Evolutionary conservation across 2,888 invertebrate species (phyloP), one percentile per base, ranked within the genome.

Genomic region (Acronicta aceris): DNA sequence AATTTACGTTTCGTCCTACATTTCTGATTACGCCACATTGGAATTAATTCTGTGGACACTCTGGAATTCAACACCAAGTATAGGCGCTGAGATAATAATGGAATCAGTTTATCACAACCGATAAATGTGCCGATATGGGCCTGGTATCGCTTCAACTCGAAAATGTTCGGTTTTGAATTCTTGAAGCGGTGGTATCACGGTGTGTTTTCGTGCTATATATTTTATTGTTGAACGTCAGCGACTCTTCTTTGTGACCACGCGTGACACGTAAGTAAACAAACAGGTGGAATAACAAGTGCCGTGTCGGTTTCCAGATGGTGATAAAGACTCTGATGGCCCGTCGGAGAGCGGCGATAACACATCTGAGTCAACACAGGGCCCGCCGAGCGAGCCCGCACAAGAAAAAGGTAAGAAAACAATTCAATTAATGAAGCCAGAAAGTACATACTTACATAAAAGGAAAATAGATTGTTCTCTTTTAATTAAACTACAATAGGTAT

Each of bases 271-370:
- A 62, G 78, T 80, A 78, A 81, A 81, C 79, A 83, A 64, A 76
- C 75, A 75, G 77, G 71, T 76, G 77, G 70, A 74, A 70, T 81
- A 74, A 79, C 76, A 66, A 64, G 76, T 76, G 78, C 52, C 79
- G 65, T 76, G 63, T 76, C 71, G 74, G 51, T 77, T 90, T 86
- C 57, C 92, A 95, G 95, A 95, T 93, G 94, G 93, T 72, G 94
- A 93, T 77, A 95, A 95, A 83, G 95, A 95, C 69, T 94, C 95
- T n/a, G 95, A 95, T 78, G 94, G 92, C 2, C 93, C 91, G 63
- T 95, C 95, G 9, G 95, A 95, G 85, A 94, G 94, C 81, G 95
- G 94, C n/a, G 95, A 95, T 81, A 94, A 91, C 72, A 94, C 94
- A 38, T 94, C 94, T 49, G 94, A 94, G 76, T 93, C 94, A 33